Conservation (phyloP, 2,888 invertebrate genomes). For the Podotricha telesiphe region DNA sequence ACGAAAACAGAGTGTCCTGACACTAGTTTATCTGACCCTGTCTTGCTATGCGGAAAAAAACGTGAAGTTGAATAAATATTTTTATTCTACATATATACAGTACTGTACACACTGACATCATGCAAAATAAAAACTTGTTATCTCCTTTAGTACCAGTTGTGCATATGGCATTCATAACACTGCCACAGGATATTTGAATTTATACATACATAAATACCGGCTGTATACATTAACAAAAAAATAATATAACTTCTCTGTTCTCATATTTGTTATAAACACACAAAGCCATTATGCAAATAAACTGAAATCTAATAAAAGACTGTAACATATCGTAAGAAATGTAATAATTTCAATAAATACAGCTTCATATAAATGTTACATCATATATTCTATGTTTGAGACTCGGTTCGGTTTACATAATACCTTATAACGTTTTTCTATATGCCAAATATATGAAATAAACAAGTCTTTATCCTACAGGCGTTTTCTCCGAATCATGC, state of each 20-base stretch:
- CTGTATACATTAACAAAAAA: background rate
- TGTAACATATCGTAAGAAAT: conserved; percentile 1
- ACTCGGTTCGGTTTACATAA: conserved; percentile 2
- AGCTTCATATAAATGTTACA: background rate
- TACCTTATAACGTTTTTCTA: conserved; percentile 1
- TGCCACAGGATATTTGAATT: background rate
- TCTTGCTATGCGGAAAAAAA: no score
- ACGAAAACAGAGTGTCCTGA: no score
- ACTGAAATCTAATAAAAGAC: conserved; percentile 3
- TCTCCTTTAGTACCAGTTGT: background rate
- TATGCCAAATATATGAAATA: conserved; percentile 27
- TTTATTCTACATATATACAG: no score
- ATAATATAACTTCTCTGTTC: background rate
- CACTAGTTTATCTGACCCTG: no score
- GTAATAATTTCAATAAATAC: conserved; percentile 16
- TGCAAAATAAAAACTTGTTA: background rate
- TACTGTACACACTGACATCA: no score
- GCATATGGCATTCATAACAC: background rate
- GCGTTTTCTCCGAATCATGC: conserved; percentile 37
- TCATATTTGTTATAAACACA: background rate
- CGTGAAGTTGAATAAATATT: no score
- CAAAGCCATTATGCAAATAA: background rate
- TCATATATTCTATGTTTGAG: background rate
- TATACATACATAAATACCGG: background rate
- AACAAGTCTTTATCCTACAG: conserved; percentile 33